A percentile compares a stretch with the other conserved stretches of the same genome.
These are phyloP conservation scores for Zapus hudsonius DNA, from an alignment of 2,113 vertebrate species.

Conservation along the genomic window DNA sequence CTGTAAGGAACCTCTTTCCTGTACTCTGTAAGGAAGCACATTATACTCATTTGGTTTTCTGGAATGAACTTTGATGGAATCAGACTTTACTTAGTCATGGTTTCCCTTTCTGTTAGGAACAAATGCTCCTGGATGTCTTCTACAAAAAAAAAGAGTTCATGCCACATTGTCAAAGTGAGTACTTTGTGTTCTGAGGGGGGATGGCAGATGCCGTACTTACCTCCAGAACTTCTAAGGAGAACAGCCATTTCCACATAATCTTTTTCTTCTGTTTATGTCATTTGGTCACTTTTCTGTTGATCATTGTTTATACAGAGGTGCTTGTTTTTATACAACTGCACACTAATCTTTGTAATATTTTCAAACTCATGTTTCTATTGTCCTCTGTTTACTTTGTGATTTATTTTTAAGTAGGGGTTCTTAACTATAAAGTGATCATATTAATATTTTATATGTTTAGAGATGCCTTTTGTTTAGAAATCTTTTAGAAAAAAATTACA, in stretches of 20 bases:
- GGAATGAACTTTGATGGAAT: no score
- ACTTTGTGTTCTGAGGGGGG: neutral
- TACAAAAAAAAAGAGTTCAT: no score
- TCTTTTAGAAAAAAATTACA: neutral
- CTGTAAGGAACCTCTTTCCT: no score
- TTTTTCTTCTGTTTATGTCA: neutral
- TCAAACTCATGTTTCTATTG: neutral
- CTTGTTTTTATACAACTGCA: neutral
- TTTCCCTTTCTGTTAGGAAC: no score
- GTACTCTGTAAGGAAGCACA: no score
- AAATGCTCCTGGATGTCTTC: no score
- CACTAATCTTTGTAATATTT: neutral
- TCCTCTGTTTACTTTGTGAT: neutral
- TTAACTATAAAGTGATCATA: neutral
- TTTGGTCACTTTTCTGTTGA: neutral
- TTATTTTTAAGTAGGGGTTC: constrained; percentile 26
- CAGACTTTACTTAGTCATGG: no score
- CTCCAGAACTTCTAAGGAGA: neutral
- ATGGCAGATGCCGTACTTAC: neutral
- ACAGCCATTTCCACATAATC: neutral
- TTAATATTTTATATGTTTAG: neutral
- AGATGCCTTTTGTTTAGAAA: neutral
- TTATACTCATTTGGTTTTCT: no score
- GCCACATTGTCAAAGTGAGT: neutral
- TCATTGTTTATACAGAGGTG: neutral